Percentiles rank a stretch among this genome's conserved stretches.
phyloP scores from a whole-genome alignment of 2,888 invertebrate genomes.

The Mesochorus sp. region DNA sequence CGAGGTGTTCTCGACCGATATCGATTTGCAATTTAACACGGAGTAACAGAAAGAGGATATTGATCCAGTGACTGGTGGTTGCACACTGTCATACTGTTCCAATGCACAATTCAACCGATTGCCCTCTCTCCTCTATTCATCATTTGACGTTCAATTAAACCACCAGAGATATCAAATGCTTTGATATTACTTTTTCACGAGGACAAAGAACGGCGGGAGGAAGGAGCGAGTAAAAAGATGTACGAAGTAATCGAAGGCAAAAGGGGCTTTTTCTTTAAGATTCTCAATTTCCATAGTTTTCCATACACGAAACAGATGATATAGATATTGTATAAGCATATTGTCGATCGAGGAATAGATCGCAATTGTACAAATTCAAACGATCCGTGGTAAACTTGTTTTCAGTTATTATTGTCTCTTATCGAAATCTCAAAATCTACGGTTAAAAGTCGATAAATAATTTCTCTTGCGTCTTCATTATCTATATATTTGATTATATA shows the following conservation, averaged over 20 bases:
- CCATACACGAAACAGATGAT: neutral
- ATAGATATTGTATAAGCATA: too few relatives aligned
- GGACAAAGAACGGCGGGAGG: neutral
- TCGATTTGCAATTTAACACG: conserved; percentile 47
- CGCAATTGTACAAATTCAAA: too few relatives aligned
- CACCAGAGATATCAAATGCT: conserved; percentile 27
- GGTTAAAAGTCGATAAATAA: too few relatives aligned
- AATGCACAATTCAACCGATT: conserved; percentile 12
- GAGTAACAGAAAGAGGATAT: conserved; percentile 27
- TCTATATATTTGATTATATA: too few relatives aligned
- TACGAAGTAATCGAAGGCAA: neutral
- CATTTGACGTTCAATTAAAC: conserved; percentile 26
- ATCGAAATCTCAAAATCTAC: too few relatives aligned
- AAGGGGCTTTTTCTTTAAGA: neutral
- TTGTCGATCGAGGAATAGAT: too few relatives aligned
- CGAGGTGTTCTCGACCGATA: conserved; percentile 29
- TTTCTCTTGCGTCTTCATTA: too few relatives aligned
- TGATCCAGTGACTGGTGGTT: conserved; percentile 13
- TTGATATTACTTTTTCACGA: conserved; percentile 6
- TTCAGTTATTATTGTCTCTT: too few relatives aligned
- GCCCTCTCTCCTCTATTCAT: conserved; percentile 37
- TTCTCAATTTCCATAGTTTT: neutral
- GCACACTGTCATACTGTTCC: conserved; percentile 6
- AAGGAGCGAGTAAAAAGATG: neutral
- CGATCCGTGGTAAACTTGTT: too few relatives aligned